Conservation (phyloP, 2,888 invertebrate genomes). For the Rambutsinella grinnellia region DNA sequence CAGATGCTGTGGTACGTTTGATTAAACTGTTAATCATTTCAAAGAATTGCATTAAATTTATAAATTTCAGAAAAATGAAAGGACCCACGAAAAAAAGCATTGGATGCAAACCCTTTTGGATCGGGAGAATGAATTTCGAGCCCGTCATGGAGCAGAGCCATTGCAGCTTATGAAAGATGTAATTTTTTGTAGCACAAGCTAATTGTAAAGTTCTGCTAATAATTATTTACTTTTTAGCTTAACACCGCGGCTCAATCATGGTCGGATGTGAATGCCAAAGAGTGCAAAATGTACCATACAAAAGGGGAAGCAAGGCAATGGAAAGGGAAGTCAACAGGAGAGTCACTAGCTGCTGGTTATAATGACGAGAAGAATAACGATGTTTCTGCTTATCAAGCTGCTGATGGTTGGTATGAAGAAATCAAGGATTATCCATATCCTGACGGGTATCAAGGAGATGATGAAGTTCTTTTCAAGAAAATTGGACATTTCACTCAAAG, state of each 20-base stretch:
- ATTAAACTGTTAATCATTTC: too few relatives aligned
- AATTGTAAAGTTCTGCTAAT: background rate
- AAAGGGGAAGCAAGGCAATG: background rate
- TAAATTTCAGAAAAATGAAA: background rate
- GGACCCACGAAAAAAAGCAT: background rate
- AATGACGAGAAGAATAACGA: background rate
- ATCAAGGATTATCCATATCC: constrained; percentile 8
- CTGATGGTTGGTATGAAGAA: constrained; percentile 5
- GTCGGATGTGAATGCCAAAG: constrained; percentile 13
- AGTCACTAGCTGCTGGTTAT: constrained; percentile 11
- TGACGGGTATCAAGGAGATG: background rate
- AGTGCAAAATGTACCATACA: constrained; percentile 18
- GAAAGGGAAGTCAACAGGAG: constrained; percentile 14
- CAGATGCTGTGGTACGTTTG: constrained; percentile 25
- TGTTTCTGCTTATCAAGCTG: background rate
- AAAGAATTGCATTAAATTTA: background rate
- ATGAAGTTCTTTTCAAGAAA: constrained; percentile 4
- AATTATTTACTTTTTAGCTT: background rate
- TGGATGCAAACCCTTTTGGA: constrained; percentile 39
- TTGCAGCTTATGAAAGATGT: constrained; percentile 14
- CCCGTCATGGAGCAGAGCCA: constrained; percentile 26
- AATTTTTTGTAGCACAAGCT: background rate
- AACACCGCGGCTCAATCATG: constrained; percentile 25
- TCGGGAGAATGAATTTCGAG: constrained; percentile 39
- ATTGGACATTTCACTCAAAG: constrained; percentile 42